phyloP scores from a whole-genome alignment of 2,888 invertebrate species.

The Metopia argyrocephala region DNA sequence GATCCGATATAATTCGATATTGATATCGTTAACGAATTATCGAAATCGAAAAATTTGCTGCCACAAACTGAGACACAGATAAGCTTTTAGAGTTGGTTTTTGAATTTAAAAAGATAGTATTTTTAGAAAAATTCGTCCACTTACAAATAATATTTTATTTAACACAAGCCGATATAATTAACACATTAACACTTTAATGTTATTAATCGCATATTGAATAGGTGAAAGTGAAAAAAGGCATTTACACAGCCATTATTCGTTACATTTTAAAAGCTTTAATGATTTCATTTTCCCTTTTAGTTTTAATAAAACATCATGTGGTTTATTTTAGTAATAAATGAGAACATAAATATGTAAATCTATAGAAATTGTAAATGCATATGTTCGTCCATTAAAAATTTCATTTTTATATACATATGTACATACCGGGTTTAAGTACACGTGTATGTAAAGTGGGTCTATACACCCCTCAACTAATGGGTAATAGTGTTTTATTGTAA shows the following conservation, averaged over 20 bases:
- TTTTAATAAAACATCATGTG: not conserved
- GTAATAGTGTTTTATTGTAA: not conserved
- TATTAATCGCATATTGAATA: constrained; percentile 1
- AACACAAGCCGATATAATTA: constrained; percentile 38
- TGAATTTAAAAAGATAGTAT: not conserved
- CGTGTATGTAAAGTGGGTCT: not conserved
- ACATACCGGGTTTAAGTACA: not conserved
- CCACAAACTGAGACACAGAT: too few species aligned
- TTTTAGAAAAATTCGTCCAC: too few species aligned
- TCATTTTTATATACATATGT: not conserved
- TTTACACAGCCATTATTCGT: too few species aligned
- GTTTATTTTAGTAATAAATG: not conserved
- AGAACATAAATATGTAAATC: not conserved
- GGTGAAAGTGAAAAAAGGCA: constrained; percentile 3
- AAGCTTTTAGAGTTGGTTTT: too few species aligned
- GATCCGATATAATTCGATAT: too few species aligned
- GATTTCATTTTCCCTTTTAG: not conserved
- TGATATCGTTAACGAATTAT: too few species aligned
- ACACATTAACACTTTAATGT: constrained; percentile 23
- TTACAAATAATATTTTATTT: too few species aligned
- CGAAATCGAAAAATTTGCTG: too few species aligned
- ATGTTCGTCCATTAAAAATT: not conserved
- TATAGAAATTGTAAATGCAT: not conserved
- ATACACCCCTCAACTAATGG: not conserved
- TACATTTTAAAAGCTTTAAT: too few species aligned